phyloP scores from a whole-genome alignment of 2,113 vertebrate genomes.

The Oncorhynchus nerka region DNA sequence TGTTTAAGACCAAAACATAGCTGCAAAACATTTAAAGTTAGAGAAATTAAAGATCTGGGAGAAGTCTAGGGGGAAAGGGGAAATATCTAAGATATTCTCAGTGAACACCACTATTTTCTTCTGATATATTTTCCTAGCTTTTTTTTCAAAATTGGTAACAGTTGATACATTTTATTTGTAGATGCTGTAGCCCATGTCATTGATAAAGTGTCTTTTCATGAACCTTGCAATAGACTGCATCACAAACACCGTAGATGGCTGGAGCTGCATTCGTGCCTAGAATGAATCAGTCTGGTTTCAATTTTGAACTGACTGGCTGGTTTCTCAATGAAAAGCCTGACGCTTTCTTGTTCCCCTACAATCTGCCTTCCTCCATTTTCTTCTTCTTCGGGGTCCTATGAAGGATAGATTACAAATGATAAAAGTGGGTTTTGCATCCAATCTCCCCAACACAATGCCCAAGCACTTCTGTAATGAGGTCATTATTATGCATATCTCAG shows the following conservation, averaged over 20 bases:
- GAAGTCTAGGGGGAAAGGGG: neutral
- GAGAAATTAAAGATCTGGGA: neutral
- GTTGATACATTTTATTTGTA: neutral
- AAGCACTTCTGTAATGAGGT: constrained; percentile 46
- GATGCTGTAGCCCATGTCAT: neutral
- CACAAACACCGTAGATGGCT: constrained; percentile 19
- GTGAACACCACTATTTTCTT: neutral
- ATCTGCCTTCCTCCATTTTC: constrained; percentile 8
- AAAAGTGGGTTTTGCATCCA: constrained; percentile 44
- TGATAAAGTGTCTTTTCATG: constrained; percentile 7
- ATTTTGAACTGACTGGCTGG: constrained; percentile 34
- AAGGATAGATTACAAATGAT: constrained; percentile 39
- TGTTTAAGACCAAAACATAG: too few species aligned
- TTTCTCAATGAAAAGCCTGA: constrained; percentile 28
- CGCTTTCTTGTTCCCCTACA: constrained; percentile 5
- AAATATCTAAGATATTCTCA: neutral
- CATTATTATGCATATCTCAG: constrained; percentile 56
- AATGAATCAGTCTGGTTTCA: constrained; percentile 32
- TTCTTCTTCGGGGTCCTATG: constrained; percentile 3
- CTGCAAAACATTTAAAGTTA: too few species aligned
- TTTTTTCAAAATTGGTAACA: neutral
- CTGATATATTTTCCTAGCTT: neutral
- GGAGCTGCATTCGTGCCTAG: constrained; percentile 27
- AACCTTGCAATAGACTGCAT: neutral
- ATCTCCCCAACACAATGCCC: constrained; percentile 35